Percentiles rank a stretch among this genome's conserved stretches.
Conservation (phyloP, 2,113 vertebrate genomes). For the Columba janthina region DNA sequence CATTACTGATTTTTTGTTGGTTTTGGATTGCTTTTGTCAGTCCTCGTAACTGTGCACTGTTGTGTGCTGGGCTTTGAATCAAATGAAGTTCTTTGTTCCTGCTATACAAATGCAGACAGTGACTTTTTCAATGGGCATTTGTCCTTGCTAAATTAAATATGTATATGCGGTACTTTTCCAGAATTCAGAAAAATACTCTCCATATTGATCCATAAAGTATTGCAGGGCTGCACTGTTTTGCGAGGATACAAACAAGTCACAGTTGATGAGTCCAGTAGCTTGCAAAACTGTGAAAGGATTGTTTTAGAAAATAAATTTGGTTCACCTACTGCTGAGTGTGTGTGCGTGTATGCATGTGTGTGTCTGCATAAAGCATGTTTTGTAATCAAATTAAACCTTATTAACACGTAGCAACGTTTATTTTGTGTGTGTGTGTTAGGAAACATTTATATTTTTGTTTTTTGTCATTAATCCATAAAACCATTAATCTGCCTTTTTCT, state of each 20-base stretch:
- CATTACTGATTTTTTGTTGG: conserved; percentile 22
- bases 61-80: conserved; percentile 5
- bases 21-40: conserved; percentile 43
- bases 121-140: conserved; percentile 11
- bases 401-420: conserved; percentile 40
- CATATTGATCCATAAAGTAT: conserved; percentile 52
- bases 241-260: conserved; percentile 5
- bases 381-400: conserved; percentile 38
- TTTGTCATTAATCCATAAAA: conserved; percentile 72
- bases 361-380: conserved; percentile 48
- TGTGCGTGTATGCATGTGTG: not conserved
- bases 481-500: conserved; percentile 91
- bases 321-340: conserved; percentile 42
- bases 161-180: conserved; percentile 25
- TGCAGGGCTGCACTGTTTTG: not conserved
- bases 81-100: conserved; percentile 25
- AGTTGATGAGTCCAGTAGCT: not conserved
- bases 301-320: conserved; percentile 5
- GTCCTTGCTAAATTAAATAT: conserved; percentile 29
- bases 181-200: conserved; percentile 30
- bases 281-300: not conserved
- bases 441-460: conserved; percentile 27
- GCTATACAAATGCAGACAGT: conserved; percentile 11
- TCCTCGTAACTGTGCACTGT: not conserved
- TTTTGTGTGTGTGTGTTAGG: not conserved